A percentile compares a stretch with the other conserved stretches of the same genome.
These are phyloP conservation scores for Antitype chi DNA, from an alignment of 2,888 invertebrate genomes.

Conservation along the genomic window DNA sequence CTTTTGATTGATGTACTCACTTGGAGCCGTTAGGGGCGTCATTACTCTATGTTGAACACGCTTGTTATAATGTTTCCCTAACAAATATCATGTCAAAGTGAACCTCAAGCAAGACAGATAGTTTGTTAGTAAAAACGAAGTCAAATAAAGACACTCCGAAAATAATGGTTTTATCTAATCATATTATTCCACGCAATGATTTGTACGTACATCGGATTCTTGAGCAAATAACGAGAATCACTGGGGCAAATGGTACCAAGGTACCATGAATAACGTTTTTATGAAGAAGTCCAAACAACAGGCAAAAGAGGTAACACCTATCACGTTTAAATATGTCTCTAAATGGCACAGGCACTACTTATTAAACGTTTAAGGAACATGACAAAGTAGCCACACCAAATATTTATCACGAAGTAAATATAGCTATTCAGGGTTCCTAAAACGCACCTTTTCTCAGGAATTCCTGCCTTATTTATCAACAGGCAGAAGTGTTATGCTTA, in stretches of 20 bases:
- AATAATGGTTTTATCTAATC: too few relatives aligned
- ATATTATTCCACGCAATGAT: too few relatives aligned
- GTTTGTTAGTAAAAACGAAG: neutral
- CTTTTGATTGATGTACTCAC: constrained; percentile 23
- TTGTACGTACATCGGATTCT: too few relatives aligned
- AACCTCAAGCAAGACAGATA: neutral
- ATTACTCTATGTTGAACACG: neutral
- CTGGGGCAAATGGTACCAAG: too few relatives aligned
- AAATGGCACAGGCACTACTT: neutral
- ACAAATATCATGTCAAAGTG: neutral
- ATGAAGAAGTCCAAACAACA: neutral
- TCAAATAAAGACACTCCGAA: neutral
- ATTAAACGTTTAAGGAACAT: neutral
- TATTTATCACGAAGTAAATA: too few relatives aligned
- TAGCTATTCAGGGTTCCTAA: too few relatives aligned
- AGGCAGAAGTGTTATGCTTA: too few relatives aligned
- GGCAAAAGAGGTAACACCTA: neutral
- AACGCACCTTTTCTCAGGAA: too few relatives aligned
- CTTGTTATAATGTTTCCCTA: neutral
- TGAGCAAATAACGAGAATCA: too few relatives aligned
- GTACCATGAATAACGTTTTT: too few relatives aligned
- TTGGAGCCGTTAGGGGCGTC: neutral
- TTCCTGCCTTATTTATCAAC: too few relatives aligned
- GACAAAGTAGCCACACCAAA: neutral
- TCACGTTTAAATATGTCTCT: neutral